Percentiles rank a stretch among this genome's conserved stretches.
These are phyloP conservation scores for Entelurus aequoreus DNA, from an alignment of 2,113 vertebrate genomes.

Conservation along the genomic window DNA sequence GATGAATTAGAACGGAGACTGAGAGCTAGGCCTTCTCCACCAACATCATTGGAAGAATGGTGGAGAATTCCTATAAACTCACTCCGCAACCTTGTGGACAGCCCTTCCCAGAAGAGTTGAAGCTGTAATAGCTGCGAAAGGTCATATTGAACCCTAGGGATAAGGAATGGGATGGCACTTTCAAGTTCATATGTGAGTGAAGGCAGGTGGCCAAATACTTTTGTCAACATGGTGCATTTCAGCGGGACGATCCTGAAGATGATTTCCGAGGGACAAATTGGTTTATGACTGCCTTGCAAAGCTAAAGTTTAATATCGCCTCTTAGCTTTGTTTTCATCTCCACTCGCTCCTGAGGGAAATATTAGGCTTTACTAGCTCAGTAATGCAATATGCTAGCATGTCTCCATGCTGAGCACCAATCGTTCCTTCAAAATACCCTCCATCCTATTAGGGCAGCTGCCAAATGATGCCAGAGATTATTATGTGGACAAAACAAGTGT, in stretches of 20 bases:
- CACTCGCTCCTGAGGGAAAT: neutral
- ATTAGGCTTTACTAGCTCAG: slow-evolving; percentile 6
- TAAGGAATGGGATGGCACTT: too few species aligned
- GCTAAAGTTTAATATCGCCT: neutral
- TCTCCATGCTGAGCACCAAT: neutral
- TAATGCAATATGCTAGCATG: slow-evolving; percentile 1
- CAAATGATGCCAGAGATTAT: neutral
- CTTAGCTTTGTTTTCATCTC: slow-evolving; percentile 2
- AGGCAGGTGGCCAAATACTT: too few species aligned
- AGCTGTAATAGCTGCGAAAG: too few species aligned
- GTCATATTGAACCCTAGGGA: too few species aligned
- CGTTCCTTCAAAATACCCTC: neutral
- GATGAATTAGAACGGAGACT: too few species aligned
- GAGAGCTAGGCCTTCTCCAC: too few species aligned
- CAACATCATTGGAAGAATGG: too few species aligned
- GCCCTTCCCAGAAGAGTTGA: too few species aligned
- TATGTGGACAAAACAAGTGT: neutral
- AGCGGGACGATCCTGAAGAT: neutral
- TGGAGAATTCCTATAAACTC: too few species aligned
- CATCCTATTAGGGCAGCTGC: neutral
- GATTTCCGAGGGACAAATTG: neutral
- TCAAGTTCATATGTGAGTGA: too few species aligned
- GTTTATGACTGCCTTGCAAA: slow-evolving; percentile 1
- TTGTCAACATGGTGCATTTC: too few species aligned
- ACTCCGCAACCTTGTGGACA: too few species aligned